Conservation (phyloP, 2,888 invertebrate species). For the Ornithoptera alexandrae region DNA sequence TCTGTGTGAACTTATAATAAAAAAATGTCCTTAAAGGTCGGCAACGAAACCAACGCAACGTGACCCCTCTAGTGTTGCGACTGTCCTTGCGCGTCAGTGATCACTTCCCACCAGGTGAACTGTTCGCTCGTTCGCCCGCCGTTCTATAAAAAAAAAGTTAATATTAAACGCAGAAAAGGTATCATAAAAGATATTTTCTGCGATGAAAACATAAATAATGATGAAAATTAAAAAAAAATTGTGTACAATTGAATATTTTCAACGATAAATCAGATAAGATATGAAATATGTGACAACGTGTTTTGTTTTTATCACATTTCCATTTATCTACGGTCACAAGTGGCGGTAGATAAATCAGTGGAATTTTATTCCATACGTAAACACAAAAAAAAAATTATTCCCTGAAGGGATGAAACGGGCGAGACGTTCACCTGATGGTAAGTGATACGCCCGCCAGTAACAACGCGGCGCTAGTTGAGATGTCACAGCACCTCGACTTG, state of each 20-base stretch:
- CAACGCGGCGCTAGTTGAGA: too few relatives aligned
- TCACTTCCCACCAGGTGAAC: too few relatives aligned
- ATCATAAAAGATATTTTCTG: background rate
- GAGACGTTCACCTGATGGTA: too few relatives aligned
- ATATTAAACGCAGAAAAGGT: background rate
- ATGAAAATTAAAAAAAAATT: background rate
- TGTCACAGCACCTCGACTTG: too few relatives aligned
- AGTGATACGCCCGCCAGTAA: too few relatives aligned
- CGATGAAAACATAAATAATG: background rate
- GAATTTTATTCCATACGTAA: background rate
- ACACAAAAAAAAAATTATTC: background rate
- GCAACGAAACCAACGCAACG: too few relatives aligned
- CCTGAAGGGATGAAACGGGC: too few relatives aligned
- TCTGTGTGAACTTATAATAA: too few relatives aligned
- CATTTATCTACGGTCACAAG: constrained; percentile 5
- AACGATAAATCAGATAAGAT: constrained; percentile 3
- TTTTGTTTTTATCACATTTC: constrained; percentile 2
- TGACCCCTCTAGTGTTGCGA: too few relatives aligned
- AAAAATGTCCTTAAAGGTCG: too few relatives aligned
- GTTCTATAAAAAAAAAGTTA: background rate
- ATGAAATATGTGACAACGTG: constrained; percentile 4
- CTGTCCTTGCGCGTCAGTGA: too few relatives aligned
- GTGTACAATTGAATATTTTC: background rate
- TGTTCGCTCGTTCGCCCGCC: too few relatives aligned
- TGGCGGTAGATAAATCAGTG: background rate